Evolutionary conservation across 2,888 invertebrate species (phyloP).

Genomic region (Cryptocephalus moraei): DNA sequence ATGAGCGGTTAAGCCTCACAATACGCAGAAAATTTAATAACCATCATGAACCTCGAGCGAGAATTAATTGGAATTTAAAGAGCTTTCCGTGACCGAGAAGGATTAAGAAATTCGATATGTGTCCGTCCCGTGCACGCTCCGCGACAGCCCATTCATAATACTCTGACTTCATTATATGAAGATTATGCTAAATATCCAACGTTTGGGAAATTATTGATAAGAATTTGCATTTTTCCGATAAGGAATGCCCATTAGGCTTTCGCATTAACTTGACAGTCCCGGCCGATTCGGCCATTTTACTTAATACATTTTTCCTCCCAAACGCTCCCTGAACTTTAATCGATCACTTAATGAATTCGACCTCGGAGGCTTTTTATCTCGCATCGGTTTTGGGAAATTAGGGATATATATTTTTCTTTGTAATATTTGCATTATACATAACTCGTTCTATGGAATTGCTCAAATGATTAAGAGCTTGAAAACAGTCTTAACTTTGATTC

Average conservation of each 20-base stretch:
- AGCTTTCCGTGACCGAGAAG: constrained; percentile 25
- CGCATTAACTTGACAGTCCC: not conserved
- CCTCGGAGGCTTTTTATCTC: constrained; percentile 12
- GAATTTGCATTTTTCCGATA: constrained; percentile 33
- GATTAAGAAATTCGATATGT: constrained; percentile 16
- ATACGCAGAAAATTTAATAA: too few species aligned
- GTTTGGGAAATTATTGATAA: constrained; percentile 28
- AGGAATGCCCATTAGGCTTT: constrained; percentile 27
- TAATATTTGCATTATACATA: not conserved
- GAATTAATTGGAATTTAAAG: not conserved
- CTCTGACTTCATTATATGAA: constrained; percentile 31
- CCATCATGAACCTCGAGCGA: too few species aligned
- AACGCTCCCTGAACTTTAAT: too few species aligned
- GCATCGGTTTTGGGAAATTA: constrained; percentile 1
- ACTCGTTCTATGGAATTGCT: too few species aligned
- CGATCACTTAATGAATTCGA: too few species aligned
- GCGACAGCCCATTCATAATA: constrained; percentile 34
- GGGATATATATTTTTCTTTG: too few species aligned
- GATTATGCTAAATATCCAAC: constrained; percentile 30
- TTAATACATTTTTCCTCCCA: too few species aligned
- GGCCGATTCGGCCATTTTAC: too few species aligned
- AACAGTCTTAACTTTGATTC: too few species aligned
- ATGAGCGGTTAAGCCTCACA: too few species aligned
- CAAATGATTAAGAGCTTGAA: too few species aligned
- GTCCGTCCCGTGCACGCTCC: constrained; percentile 17